phyloP scores from a whole-genome alignment of 1,140 invertebrate species.

The Chymomyza costata region DNA sequence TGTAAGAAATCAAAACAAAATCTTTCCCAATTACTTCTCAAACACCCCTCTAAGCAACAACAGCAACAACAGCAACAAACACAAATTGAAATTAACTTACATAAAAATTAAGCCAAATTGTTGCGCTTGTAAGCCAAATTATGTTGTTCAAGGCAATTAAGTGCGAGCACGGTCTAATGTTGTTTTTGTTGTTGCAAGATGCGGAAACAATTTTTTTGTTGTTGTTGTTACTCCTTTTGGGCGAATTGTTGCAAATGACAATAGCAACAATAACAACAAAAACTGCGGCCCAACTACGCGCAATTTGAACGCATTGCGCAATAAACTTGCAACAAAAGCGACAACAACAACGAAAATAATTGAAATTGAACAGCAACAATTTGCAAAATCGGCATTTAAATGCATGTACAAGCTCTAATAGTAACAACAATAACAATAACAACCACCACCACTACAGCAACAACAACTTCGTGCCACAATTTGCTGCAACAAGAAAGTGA shows the following conservation, averaged over 20 bases:
- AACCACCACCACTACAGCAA: conserved; percentile 40
- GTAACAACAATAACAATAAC: not conserved
- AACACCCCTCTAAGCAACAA: too few relatives aligned
- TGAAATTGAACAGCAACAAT: conserved; percentile 61
- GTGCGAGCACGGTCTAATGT: conserved; percentile 7
- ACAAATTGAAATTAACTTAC: conserved; percentile 68
- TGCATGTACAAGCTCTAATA: conserved; percentile 16
- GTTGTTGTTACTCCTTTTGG: too few relatives aligned
- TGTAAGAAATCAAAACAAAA: too few relatives aligned
- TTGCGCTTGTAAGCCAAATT: conserved; percentile 42
- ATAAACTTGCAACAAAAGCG: not conserved
- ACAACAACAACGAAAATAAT: conserved; percentile 42
- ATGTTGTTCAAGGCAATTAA: conserved; percentile 68
- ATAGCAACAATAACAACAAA: conserved; percentile 26
- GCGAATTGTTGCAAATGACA: conserved; percentile 4
- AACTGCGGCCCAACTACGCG: conserved; percentile 51
- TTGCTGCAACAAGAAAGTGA: conserved; percentile 32
- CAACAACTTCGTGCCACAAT: conserved; percentile 23
- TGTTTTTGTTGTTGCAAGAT: conserved; percentile 32
- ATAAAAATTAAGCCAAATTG: conserved; percentile 46
- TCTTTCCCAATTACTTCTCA: too few relatives aligned
- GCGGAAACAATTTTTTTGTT: conserved; percentile 70
- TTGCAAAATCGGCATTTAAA: conserved; percentile 70
- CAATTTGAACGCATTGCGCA: conserved; percentile 68
- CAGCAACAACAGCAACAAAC: conserved; percentile 10